These are phyloP conservation scores for Gopherus evgoodei DNA, from an alignment of 2,113 vertebrate genomes.

Conservation along the genomic window DNA sequence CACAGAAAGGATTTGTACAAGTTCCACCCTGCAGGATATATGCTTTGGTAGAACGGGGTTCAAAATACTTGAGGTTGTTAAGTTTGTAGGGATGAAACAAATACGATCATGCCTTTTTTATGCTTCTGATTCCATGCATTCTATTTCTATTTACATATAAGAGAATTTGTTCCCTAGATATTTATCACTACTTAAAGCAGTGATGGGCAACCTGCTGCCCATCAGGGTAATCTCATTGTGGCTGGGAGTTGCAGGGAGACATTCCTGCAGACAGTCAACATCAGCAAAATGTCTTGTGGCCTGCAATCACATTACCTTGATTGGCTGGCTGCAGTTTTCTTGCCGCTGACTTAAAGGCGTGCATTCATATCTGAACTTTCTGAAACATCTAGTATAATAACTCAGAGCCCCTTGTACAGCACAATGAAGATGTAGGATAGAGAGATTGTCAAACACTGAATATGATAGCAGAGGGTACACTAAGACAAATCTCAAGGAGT, in stretches of 20 bases:
- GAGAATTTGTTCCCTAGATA: background rate
- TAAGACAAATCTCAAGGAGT: background rate
- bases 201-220: no score
- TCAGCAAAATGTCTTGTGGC: no score
- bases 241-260: no score
- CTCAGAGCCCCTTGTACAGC: background rate
- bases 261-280: no score
- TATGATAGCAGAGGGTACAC: background rate
- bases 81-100: no score
- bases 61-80: background rate
- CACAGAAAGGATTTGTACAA: background rate
- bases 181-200: background rate
- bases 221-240: no score
- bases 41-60: background rate
- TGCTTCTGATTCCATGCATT: background rate
- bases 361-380: background rate
- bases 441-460: background rate
- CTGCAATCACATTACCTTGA: no score
- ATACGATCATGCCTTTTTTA: background rate
- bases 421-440: background rate
- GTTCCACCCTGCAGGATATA: background rate
- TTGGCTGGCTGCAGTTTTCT: no score
- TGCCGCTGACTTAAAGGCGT: background rate
- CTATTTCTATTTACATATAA: background rate
- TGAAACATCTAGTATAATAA: background rate